A percentile compares a stretch with the other conserved stretches of the same genome.
phyloP scores from a whole-genome alignment of 2,888 invertebrate genomes.

The Sylvicola cinctus region DNA sequence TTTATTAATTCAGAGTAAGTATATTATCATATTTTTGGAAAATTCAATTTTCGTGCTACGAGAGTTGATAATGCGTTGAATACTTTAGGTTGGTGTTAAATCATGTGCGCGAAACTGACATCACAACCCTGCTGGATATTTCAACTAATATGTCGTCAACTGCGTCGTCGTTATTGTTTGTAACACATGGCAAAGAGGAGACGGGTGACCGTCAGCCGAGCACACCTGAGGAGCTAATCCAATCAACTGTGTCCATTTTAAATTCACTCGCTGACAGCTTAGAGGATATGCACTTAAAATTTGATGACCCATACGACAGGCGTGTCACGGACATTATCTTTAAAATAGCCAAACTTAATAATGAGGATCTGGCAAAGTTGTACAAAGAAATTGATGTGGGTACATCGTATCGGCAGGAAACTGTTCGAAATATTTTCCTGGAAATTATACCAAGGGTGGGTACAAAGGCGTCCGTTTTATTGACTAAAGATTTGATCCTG shows the following conservation, averaged over 20 bases:
- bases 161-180: constrained; percentile 15
- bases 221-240: constrained; percentile 18
- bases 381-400: constrained; percentile 39
- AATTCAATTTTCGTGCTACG: too few species aligned
- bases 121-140: constrained; percentile 22
- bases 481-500: constrained; percentile 41
- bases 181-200: constrained; percentile 18
- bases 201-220: constrained; percentile 23
- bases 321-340: constrained; percentile 22
- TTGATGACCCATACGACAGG: constrained; percentile 23
- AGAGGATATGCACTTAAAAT: constrained; percentile 22
- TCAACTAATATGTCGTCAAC: constrained; percentile 22
- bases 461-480: constrained; percentile 39
- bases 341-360: constrained; percentile 22
- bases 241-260: constrained; percentile 15
- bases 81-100: constrained; percentile 16
- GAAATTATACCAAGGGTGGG: constrained; percentile 50
- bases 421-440: constrained; percentile 48
- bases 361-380: constrained; percentile 22
- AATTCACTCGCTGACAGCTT: constrained; percentile 21
- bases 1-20: constrained; percentile 22
- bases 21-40: neutral
- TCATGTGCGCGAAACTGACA: constrained; percentile 20
- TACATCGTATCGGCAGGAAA: constrained; percentile 54
- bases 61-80: too few species aligned